Base-by-base conservation (phyloP, 1,140 invertebrate genomes). In the Cherax quadricarinatus region DNA sequence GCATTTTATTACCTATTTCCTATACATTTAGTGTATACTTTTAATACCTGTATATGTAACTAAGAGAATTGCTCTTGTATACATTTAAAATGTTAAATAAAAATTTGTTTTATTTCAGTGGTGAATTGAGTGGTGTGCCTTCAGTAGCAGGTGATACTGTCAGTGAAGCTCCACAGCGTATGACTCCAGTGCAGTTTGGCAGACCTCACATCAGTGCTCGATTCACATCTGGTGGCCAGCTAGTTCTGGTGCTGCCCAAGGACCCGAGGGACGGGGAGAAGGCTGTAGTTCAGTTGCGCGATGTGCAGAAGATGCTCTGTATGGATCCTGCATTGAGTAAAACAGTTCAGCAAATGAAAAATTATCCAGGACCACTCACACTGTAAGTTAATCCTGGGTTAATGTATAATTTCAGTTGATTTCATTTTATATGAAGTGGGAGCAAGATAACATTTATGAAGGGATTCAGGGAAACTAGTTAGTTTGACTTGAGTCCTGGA, bases 111-210 rank as follows among this genome's bases (percentile, higher is more conserved):
- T 94, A 94, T 95, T 95, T 94, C 94, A 94, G 94, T 94, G 94
- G 94, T 94, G 93, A 94, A 86, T 86, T 87, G 81, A 91, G 93
- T 81, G 90, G 89, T 78, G 93, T 94, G 88, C 92, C 94, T 90
- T 94, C 93, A 94, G 93, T 89, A 81, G 94, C 96, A 62, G 97
- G 97, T 94, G 96, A 97, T 14, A 51, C 90, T 94, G 96, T 96
- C 30, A 96, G 95, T 87, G 95, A 95, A 89, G 95, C 96, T 94
- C 96, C 96, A 9, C 96, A 97, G 92, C 96, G 97, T 92, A 95
- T 98, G 95, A 98, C 97, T 9, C 97, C 98, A 70, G 96, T 96
- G 84, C 97, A 97, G 95, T 98, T 97, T 95, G 96, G 96, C 30
- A 97, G 97, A 53, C 97, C 97, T 41, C 98, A 98, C 94, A 95